Conservation (phyloP, 1,140 invertebrate species). For the Drosophila kohkoa region DNA sequence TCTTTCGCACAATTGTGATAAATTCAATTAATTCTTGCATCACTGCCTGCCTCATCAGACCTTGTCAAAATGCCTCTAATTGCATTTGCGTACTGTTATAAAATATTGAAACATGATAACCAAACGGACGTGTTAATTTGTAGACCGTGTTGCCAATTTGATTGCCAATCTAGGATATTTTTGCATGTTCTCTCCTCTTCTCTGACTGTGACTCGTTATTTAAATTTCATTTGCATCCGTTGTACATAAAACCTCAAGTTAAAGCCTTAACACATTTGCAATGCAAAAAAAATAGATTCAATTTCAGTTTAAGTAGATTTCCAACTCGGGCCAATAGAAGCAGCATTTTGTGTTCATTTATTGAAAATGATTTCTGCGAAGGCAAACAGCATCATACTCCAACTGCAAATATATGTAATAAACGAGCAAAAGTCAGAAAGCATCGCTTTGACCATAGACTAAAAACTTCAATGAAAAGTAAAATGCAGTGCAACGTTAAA, state of each 20-base stretch:
- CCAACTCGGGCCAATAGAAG: neutral
- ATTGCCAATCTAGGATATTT: conserved; percentile 68
- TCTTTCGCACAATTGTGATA: conserved; percentile 28
- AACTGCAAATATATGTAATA: conserved; percentile 2
- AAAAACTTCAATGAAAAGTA: conserved; percentile 4
- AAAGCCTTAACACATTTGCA: neutral
- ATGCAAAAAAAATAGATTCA: conserved; percentile 10
- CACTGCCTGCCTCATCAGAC: neutral
- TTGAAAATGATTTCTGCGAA: neutral
- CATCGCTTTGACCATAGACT: neutral
- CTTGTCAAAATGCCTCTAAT: conserved; percentile 53
- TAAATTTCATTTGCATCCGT: conserved; percentile 10
- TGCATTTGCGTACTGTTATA: conserved; percentile 41
- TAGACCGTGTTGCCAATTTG: conserved; percentile 35
- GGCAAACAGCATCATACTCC: neutral
- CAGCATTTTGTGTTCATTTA: neutral
- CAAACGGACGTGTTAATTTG: conserved; percentile 59
- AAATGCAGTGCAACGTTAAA: neutral
- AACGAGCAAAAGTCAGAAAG: conserved; percentile 13
- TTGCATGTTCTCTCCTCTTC: conserved; percentile 50
- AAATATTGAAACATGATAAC: conserved; percentile 39
- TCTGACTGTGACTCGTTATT: conserved; percentile 37
- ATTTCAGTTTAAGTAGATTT: neutral
- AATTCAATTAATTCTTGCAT: conserved; percentile 52
- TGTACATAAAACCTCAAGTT: conserved; percentile 5